A percentile compares a stretch with the other conserved stretches of the same genome.
phyloP scores from a whole-genome alignment of 2,113 vertebrate species.

The Gracilinanus agilis region DNA sequence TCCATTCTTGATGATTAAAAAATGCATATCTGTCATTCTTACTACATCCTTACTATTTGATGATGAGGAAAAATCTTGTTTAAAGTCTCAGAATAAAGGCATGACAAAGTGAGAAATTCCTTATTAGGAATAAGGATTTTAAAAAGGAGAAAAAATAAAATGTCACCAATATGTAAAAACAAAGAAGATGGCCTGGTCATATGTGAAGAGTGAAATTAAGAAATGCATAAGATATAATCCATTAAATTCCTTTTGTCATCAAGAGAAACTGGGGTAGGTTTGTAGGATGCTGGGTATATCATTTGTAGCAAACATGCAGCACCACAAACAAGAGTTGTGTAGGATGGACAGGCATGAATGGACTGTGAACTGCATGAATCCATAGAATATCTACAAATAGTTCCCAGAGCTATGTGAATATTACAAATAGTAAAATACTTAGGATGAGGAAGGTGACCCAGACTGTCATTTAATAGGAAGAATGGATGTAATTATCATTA shows the following conservation, averaged over 20 bases:
- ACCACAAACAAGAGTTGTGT: not conserved
- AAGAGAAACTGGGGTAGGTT: not conserved
- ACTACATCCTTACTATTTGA: not conserved
- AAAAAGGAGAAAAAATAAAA: not conserved
- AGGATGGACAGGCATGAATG: not conserved
- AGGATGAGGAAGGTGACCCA: not conserved
- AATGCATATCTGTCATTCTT: not conserved
- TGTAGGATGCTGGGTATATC: not conserved
- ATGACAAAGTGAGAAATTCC: not conserved
- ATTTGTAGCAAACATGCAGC: not conserved
- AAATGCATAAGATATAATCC: not conserved
- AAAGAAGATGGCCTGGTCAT: not conserved
- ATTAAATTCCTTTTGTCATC: not conserved
- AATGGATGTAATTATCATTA: not conserved
- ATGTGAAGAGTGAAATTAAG: not conserved
- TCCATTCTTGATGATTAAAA: not conserved
- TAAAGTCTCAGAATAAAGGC: not conserved
- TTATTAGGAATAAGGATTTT: not conserved
- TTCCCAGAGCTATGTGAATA: not conserved
- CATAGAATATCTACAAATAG: not conserved
- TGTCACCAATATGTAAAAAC: not conserved
- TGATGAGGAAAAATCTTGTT: not conserved
- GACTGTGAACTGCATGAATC: not conserved
- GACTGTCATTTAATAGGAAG: not conserved
- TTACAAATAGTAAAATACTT: not conserved